Percentiles rank a stretch among this genome's conserved stretches.
These are phyloP conservation scores for Monoplex corrugatus DNA, from an alignment of 2,888 invertebrate species.

Conservation along the genomic window DNA sequence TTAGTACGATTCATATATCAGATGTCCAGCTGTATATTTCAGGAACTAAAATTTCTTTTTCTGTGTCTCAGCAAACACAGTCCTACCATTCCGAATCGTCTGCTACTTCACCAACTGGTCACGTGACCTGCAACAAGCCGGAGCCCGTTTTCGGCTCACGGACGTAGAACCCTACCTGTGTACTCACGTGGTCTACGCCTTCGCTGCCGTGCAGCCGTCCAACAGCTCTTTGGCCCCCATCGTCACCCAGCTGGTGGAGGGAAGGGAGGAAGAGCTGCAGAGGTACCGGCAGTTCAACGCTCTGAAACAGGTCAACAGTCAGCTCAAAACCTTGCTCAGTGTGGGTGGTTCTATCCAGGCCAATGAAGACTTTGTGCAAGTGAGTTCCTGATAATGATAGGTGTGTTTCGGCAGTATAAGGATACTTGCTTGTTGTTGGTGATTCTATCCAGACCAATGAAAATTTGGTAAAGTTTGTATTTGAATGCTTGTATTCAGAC, in stretches of 20 bases:
- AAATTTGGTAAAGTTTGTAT: neutral
- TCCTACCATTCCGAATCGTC: conserved; percentile 52
- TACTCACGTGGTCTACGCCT: conserved; percentile 97
- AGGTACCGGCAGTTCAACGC: conserved; percentile 68
- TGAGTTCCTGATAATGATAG: neutral
- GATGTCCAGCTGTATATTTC: no score
- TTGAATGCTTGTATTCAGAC: no score
- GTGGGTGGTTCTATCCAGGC: conserved; percentile 70
- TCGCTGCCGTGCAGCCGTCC: conserved; percentile 97
- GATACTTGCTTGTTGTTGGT: no score
- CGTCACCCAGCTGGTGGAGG: conserved; percentile 55
- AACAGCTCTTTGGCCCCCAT: conserved; percentile 68
- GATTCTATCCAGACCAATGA: neutral
- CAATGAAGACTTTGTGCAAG: conserved; percentile 53
- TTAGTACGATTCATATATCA: no score
- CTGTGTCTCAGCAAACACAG: no score
- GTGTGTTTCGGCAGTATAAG: neutral
- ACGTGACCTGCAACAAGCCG: conserved; percentile 60
- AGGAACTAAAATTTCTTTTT: no score
- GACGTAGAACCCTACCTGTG: conserved; percentile 96
- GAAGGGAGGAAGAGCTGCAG: conserved; percentile 38
- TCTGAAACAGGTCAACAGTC: conserved; percentile 65
- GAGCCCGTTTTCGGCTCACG: conserved; percentile 83
- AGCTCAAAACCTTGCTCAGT: conserved; percentile 73
- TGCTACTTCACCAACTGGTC: conserved; percentile 76